A percentile compares a stretch with the other conserved stretches of the same genome.
Conservation (phyloP, 2,113 vertebrate genomes). For the Hiodon tergisus region DNA sequence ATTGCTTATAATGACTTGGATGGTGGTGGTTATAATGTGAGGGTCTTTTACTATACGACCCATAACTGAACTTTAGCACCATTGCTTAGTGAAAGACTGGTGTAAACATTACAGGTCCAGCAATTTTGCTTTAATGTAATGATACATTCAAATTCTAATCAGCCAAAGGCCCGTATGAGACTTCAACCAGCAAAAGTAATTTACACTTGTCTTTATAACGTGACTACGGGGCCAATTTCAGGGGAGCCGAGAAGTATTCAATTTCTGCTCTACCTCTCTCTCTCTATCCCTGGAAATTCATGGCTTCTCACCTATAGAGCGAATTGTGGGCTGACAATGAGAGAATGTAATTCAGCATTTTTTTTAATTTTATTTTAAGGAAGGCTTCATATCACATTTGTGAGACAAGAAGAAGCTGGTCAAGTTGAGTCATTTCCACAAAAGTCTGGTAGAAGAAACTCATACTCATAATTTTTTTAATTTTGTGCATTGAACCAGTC, state of each 20-base stretch:
- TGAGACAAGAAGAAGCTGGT: not conserved
- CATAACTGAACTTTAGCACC: too few relatives aligned
- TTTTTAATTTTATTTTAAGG: constrained; percentile 4
- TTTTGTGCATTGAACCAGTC: not conserved
- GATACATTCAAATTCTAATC: not conserved
- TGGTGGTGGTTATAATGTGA: not conserved
- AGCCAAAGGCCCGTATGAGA: not conserved
- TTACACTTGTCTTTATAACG: constrained; percentile 3
- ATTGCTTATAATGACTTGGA: too few relatives aligned
- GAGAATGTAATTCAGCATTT: not conserved
- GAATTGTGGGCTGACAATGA: not conserved
- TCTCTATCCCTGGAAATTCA: not conserved
- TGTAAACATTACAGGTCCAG: not conserved
- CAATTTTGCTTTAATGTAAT: constrained; percentile 11
- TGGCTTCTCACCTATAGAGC: constrained; percentile 2
- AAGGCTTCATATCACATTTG: not conserved
- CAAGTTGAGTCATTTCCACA: constrained; percentile 2
- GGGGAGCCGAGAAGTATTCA: constrained; percentile 16
- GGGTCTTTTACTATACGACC: not conserved
- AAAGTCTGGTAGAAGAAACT: not conserved
- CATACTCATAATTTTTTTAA: not conserved
- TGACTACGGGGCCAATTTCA: constrained; percentile 8
- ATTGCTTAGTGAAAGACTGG: not conserved
- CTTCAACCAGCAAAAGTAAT: constrained; percentile 4
- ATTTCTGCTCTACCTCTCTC: constrained; percentile 9